These are phyloP conservation scores for Salmo trutta DNA, from an alignment of 2,797 vertebrate genomes.

Conservation along the genomic window DNA sequence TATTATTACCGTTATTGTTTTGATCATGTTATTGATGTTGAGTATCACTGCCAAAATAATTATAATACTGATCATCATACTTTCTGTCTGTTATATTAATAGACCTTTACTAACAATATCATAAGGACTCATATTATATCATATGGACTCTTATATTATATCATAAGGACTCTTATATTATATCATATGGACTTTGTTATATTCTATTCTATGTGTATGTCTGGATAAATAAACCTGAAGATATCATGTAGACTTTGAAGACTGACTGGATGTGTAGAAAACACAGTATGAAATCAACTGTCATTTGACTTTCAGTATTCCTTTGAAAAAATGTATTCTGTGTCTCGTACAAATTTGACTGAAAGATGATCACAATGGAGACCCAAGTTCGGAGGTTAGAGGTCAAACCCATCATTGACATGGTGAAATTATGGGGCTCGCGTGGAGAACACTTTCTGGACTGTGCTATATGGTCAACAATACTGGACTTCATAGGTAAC, in stretches of 20 bases:
- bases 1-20: constrained; percentile 41
- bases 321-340: background rate
- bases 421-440: background rate
- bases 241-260: constrained; percentile 1
- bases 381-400: background rate
- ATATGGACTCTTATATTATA: background rate
- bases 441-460: background rate
- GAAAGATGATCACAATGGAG: background rate
- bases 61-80: constrained; percentile 20
- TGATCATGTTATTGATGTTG: constrained; percentile 35
- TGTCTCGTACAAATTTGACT: background rate
- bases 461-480: background rate
- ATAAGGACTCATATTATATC: constrained; percentile 25
- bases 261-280: constrained; percentile 10
- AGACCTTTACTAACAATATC: constrained; percentile 34
- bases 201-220: constrained; percentile 40
- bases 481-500: constrained; percentile 2
- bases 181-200: background rate
- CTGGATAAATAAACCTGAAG: constrained; percentile 52
- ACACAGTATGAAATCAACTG: background rate
- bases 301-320: background rate
- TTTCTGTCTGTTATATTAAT: constrained; percentile 25
- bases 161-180: background rate
- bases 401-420: background rate
- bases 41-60: constrained; percentile 58